Evolutionary conservation across 2,797 vertebrate genomes (phyloP).

Genomic region (Pelochelys cantorii): DNA sequence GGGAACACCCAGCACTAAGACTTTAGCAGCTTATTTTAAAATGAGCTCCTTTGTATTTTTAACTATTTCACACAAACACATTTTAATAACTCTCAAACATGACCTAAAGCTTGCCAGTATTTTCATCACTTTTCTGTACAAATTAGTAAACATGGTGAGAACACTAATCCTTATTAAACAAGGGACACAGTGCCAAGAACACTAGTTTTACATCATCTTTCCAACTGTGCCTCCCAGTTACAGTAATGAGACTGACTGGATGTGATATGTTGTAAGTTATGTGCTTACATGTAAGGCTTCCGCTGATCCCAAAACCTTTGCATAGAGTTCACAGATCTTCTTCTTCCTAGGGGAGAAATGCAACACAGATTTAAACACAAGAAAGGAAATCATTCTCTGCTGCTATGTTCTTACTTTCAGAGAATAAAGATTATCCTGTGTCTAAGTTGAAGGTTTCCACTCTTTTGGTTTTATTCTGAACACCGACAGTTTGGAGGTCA

Average conservation of each 20-base stretch:
- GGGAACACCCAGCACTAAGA: not conserved
- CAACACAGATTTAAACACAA: slow-evolving; percentile 4
- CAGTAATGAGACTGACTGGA: not conserved
- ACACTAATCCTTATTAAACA: not conserved
- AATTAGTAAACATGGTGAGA: not conserved
- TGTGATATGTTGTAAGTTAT: accelerated
- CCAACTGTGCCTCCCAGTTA: not conserved
- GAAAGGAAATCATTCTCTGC: not conserved
- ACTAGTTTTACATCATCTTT: not conserved
- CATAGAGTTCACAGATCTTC: slow-evolving; percentile 94
- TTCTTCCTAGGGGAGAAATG: slow-evolving; percentile 81
- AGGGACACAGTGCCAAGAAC: not conserved
- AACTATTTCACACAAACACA: not conserved
- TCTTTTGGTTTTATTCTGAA: not conserved
- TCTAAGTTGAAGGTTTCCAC: not conserved
- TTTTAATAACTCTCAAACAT: slow-evolving; percentile 6
- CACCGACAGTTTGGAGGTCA: not conserved
- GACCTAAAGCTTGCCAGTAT: not conserved
- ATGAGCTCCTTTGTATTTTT: not conserved
- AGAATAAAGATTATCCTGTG: not conserved
- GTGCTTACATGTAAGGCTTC: slow-evolving; percentile 93
- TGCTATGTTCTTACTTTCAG: not conserved
- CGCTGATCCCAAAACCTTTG: slow-evolving; percentile 89
- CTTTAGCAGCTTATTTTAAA: not conserved
- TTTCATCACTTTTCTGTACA: not conserved